A percentile compares a stretch with the other conserved stretches of the same genome.
Conservation (phyloP, 2,888 invertebrate genomes). For the Alviniconcha strummeri region DNA sequence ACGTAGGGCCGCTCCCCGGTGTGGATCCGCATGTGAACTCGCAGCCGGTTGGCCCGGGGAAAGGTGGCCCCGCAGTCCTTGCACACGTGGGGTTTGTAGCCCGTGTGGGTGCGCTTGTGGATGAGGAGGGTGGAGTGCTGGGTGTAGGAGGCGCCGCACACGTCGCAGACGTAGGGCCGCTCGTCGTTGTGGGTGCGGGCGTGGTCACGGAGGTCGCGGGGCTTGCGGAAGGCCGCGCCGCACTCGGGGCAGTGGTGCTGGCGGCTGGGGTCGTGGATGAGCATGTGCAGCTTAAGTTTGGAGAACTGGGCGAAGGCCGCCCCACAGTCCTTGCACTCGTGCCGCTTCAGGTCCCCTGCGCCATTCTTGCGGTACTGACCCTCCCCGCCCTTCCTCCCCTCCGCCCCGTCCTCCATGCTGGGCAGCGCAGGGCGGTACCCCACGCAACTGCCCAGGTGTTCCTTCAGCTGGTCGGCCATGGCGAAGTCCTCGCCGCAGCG, state of each 20-base stretch:
- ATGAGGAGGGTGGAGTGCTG: constrained; percentile 29
- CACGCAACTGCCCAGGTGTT: neutral
- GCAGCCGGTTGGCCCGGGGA: constrained; percentile 7
- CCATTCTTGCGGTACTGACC: neutral
- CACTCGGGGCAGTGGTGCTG: constrained; percentile 9
- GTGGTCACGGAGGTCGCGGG: constrained; percentile 26
- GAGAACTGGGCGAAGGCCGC: constrained; percentile 20
- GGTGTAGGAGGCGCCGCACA: constrained; percentile 31
- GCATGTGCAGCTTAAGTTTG: constrained; percentile 12
- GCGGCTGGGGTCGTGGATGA: constrained; percentile 3
- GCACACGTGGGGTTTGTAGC: constrained; percentile 29
- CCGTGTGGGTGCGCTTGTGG: constrained; percentile 30
- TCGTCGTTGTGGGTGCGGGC: constrained; percentile 24
- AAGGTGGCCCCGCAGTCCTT: constrained; percentile 25
- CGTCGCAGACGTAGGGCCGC: constrained; percentile 22
- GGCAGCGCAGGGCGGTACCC: neutral
- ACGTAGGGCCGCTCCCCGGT: constrained; percentile 26
- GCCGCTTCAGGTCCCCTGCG: constrained; percentile 2
- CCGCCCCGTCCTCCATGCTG: neutral
- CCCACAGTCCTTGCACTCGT: constrained; percentile 7
- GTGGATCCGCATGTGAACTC: constrained; percentile 30
- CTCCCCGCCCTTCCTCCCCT: neutral
- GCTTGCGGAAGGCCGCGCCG: constrained; percentile 8
- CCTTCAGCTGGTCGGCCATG: neutral
- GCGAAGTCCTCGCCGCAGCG: constrained; percentile 21